Percentiles rank a stretch among this genome's conserved stretches.
phyloP scores from a whole-genome alignment of 30 jellyfish, hydroid and myxozoan species.

The Aurelia aurita complex sp. Pacific region DNA sequence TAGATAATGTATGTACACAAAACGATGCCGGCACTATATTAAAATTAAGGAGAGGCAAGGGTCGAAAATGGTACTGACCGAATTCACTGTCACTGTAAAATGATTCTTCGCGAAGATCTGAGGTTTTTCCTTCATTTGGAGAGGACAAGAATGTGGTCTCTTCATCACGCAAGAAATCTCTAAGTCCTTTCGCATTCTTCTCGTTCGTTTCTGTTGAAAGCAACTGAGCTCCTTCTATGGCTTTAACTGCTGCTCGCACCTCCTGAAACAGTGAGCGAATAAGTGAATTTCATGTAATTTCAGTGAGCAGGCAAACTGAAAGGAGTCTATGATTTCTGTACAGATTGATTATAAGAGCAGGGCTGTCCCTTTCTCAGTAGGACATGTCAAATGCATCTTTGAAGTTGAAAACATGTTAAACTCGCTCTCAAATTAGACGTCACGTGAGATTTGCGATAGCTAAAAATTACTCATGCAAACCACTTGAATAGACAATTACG shows the following conservation, averaged over 20 bases:
- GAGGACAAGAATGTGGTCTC: background rate
- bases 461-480: no score
- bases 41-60: background rate
- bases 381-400: no score
- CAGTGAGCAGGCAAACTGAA: no score
- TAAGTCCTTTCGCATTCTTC: background rate
- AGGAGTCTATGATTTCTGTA: no score
- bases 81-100: constrained; percentile 63
- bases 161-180: background rate
- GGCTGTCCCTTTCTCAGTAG: no score
- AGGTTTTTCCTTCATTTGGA: background rate
- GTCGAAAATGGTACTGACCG: constrained; percentile 8
- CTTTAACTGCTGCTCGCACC: constrained; percentile 62
- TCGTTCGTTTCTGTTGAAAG: background rate
- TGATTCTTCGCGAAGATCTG: constrained; percentile 23
- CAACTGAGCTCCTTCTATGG: background rate
- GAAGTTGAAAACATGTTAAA: no score
- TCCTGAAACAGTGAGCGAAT: constrained; percentile 17
- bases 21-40: no score
- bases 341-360: no score
- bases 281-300: background rate
- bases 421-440: no score
- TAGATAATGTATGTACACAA: no score
- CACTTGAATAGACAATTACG: no score
- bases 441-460: no score